Percentiles rank a stretch among this genome's conserved stretches.
These are phyloP conservation scores for Rhagium mordax DNA, from an alignment of 2,888 invertebrate genomes.

Conservation along the genomic window DNA sequence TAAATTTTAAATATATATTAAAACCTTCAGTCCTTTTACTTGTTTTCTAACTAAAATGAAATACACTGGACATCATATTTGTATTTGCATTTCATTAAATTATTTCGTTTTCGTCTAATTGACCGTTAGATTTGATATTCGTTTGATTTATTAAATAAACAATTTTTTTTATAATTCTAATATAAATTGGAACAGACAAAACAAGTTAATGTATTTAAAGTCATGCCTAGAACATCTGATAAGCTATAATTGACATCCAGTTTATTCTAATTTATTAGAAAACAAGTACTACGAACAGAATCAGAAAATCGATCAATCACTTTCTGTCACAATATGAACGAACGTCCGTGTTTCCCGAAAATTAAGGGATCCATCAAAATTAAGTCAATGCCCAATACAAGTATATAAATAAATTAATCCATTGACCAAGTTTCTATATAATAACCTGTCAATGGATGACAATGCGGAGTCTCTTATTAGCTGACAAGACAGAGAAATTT, in stretches of 20 bases:
- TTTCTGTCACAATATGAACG: slow-evolving; percentile 15
- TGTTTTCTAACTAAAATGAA: too few species aligned
- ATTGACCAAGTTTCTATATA: not conserved
- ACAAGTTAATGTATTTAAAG: not conserved
- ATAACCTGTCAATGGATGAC: not conserved
- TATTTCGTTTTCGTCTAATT: not conserved
- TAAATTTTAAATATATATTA: too few species aligned
- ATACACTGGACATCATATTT: not conserved
- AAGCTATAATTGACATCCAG: slow-evolving; percentile 9
- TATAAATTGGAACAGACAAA: not conserved
- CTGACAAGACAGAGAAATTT: too few species aligned
- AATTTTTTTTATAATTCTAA: not conserved
- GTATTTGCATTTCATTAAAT: too few species aligned
- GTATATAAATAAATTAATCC: slow-evolving; percentile 10
- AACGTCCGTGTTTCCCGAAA: slow-evolving; percentile 19
- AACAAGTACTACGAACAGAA: slow-evolving; percentile 12
- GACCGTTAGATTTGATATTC: not conserved
- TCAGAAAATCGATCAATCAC: slow-evolving; percentile 17
- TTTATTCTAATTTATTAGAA: slow-evolving; percentile 25
- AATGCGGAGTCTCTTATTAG: not conserved
- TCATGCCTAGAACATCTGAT: slow-evolving; percentile 1
- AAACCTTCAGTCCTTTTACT: too few species aligned
- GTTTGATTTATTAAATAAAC: not conserved
- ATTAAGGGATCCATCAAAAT: slow-evolving; percentile 16
- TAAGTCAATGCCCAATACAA: slow-evolving; percentile 2